phyloP scores from a whole-genome alignment of 2,113 vertebrate genomes.

The Neolamprologus toae region DNA sequence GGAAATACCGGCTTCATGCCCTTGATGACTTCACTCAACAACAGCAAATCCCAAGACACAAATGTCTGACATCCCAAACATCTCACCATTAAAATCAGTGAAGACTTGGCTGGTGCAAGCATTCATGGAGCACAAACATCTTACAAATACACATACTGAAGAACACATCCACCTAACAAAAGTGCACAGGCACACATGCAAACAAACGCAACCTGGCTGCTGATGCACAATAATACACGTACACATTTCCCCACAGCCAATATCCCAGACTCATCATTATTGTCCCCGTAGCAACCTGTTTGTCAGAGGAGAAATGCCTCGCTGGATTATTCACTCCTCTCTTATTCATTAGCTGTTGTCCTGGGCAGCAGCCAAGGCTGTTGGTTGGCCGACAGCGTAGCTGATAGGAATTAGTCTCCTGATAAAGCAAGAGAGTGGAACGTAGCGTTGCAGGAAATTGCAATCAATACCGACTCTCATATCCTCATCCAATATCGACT shows the following conservation, averaged over 20 bases:
- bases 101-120: neutral
- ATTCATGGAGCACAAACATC: neutral
- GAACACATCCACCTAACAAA: neutral
- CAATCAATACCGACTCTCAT: slow-evolving; percentile 69
- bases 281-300: slow-evolving; percentile 26
- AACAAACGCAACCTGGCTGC: neutral
- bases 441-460: slow-evolving; percentile 60
- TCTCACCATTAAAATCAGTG: slow-evolving; percentile 10
- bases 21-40: neutral
- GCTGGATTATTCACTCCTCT: slow-evolving; percentile 41
- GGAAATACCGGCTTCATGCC: neutral
- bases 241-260: neutral
- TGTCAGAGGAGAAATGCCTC: slow-evolving; percentile 34
- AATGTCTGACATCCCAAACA: neutral
- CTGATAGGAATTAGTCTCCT: slow-evolving; percentile 64
- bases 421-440: slow-evolving; percentile 62
- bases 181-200: neutral
- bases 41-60: neutral
- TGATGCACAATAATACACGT: neutral
- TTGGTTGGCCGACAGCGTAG: slow-evolving; percentile 23
- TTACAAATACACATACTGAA: neutral
- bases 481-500: slow-evolving; percentile 58
- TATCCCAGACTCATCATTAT: slow-evolving; percentile 18
- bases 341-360: slow-evolving; percentile 47
- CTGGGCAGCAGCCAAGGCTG: slow-evolving; percentile 24